These are phyloP conservation scores for Philhelius pedissequus DNA, from an alignment of 2,888 invertebrate genomes.

Conservation along the genomic window DNA sequence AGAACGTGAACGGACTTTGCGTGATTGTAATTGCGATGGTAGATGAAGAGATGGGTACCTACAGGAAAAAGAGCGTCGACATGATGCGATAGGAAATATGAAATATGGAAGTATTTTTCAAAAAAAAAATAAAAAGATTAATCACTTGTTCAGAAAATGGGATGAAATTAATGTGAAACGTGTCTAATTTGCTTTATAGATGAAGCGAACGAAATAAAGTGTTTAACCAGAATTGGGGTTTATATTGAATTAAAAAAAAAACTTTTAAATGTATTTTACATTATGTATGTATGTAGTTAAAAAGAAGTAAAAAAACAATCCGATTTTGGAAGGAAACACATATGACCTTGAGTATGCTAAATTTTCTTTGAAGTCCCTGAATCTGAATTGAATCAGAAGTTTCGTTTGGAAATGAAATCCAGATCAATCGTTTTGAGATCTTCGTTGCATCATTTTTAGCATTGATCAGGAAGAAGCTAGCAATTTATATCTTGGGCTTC, in stretches of 20 bases:
- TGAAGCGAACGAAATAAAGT: not conserved
- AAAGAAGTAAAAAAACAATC: too few species aligned
- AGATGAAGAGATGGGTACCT: not conserved
- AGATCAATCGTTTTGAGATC: too few species aligned
- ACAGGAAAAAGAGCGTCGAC: not conserved
- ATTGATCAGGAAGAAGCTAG: too few species aligned
- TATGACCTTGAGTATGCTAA: too few species aligned
- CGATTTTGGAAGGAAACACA: too few species aligned
- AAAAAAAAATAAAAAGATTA: slow-evolving; percentile 56
- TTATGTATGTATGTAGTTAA: not conserved
- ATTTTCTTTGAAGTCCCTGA: too few species aligned
- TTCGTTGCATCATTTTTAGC: too few species aligned
- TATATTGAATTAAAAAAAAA: not conserved
- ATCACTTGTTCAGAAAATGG: slow-evolving; percentile 31
- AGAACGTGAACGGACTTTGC: slow-evolving; percentile 7
- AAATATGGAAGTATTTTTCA: slow-evolving; percentile 44
- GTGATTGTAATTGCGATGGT: slow-evolving; percentile 9
- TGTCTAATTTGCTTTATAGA: slow-evolving; percentile 45
- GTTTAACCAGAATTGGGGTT: not conserved
- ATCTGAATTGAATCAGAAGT: too few species aligned
- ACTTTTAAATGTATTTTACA: not conserved
- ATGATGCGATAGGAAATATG: slow-evolving; percentile 31
- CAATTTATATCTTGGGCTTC: too few species aligned
- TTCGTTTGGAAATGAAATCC: too few species aligned
- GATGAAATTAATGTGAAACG: slow-evolving; percentile 41